Evolutionary conservation across 2,797 vertebrate genomes (phyloP), one percentile per base, ranked within the genome.

Genomic region (Acipenser oxyrinchus): DNA sequence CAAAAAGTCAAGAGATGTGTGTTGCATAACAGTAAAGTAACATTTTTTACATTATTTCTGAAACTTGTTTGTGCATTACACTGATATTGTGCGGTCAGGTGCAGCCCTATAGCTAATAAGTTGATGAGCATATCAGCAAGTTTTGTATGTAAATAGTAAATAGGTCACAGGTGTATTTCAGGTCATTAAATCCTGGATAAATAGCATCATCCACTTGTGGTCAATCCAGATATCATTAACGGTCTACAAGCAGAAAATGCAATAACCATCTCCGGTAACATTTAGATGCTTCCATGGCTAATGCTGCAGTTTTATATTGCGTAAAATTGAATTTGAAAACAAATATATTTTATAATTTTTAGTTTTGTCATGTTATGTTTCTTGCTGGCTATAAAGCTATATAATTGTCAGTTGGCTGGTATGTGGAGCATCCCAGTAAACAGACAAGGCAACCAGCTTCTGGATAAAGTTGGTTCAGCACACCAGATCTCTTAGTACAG

Each of bases 401-500:
- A 70, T 74, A 72, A 71, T 72, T 74, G 70, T 72, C 71, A 58
- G 67, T 71, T 74, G 68, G 73, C 70, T 75, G 75, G 66, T 53
- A 74, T 81, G 73, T 37, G 37, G 37, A 37, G 37, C 37, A 37
- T 37, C 37, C 37, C 37, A 37, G 37, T 79, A 80, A 84, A 83
- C 82, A 76, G 81, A 82, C 37, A 68, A 61, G 70, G 68, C 73
- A 66, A 51, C 63, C 64, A 51, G 74, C 68, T 75, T 77, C 74
- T 81, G 85, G 77, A 83, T 73, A 77, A 79, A 76, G 77, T 71
- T 73, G 77, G 80, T 83, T 85, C 81, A 71, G 68, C 67, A 53
- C 84, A 84, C 84, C 84, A 85, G 81, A 81, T 76, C 79, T 71
- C 55, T 58, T 58, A 58, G 10, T 12, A 67, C 37, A 70, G 73